Evolutionary conservation across 2,113 vertebrate genomes (phyloP).

Genomic region (Procapra przewalskii): DNA sequence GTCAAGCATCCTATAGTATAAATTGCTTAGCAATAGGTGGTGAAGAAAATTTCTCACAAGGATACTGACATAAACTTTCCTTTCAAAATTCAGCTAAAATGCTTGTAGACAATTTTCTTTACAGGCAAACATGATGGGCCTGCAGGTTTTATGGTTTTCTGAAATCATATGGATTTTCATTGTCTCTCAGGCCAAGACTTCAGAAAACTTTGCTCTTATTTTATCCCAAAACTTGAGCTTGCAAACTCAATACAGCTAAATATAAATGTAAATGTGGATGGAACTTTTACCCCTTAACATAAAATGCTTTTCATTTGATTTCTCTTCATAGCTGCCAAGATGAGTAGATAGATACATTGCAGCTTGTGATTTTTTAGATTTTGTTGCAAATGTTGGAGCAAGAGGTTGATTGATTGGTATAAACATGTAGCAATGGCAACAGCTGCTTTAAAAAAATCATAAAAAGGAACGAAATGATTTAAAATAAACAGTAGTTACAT

Average conservation of each 20-base stretch:
- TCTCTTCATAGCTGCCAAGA: slow-evolving; percentile 62
- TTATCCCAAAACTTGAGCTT: background rate
- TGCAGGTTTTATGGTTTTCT: background rate
- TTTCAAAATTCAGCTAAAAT: slow-evolving; percentile 28
- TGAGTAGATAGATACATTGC: slow-evolving; percentile 39
- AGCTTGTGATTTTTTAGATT: slow-evolving; percentile 57
- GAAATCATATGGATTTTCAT: background rate
- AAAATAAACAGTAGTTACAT: slow-evolving; percentile 66
- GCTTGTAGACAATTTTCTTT: background rate
- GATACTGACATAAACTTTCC: background rate
- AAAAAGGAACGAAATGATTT: slow-evolving; percentile 10
- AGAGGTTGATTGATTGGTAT: slow-evolving; percentile 54
- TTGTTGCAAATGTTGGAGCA: slow-evolving; percentile 51
- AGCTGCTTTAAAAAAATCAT: slow-evolving; percentile 18
- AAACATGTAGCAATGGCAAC: slow-evolving; percentile 56
- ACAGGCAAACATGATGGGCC: background rate
- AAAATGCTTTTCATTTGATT: slow-evolving; percentile 58
- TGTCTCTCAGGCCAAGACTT: slow-evolving; percentile 1
- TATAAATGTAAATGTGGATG: slow-evolving; percentile 42
- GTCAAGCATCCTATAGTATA: background rate
- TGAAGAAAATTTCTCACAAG: background rate
- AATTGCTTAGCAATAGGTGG: background rate
- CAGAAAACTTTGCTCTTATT: slow-evolving; percentile 13
- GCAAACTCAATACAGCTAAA: slow-evolving; percentile 34
- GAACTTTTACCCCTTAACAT: slow-evolving; percentile 18